Base-by-base conservation (phyloP, 2,797 vertebrate species). In the Hypotaenidia okinawae region DNA sequence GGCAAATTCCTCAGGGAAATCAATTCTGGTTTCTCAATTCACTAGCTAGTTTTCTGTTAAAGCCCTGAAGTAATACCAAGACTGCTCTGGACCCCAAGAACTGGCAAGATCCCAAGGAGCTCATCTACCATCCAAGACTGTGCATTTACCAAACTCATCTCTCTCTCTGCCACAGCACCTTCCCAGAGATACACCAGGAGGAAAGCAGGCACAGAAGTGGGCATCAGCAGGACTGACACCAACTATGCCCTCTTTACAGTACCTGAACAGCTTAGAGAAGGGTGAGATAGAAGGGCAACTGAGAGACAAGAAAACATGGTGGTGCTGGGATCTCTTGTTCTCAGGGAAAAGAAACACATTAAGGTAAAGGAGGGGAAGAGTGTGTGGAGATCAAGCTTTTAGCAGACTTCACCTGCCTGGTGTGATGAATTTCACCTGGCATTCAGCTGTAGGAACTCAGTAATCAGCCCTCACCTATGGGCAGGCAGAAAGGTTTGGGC, bases 1-100 rank as follows among this genome's bases (percentile, higher is more conserved):
- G 94, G 93, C 74, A 75, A 94, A 94, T 57, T 89, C 94, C 89
- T 68, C 61, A 32, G 87, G 91, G 95, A 94, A 96, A 94, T 94
- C 74, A 96, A 5, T 85, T 67, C 45, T 74, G 57, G 83, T 94
- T 93, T 89, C 91, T 84, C 93, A 90, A 78, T 82, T 86, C 94
- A 82, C 83, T 80, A 66, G 77, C 88, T 95, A 59, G 63, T 83
- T 94, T 95, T 89, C 80, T 80, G 63, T 70, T 79, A 87, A 90
- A 95, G 57, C 66, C 63, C 77, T 16, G 3, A 66, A 86, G 55
- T 59, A 84, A 84, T 28, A 75, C 18, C 9, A 43, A 84, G 83
- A 37, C 67, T 62, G 83, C 2, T 3, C 49, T 51, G 57, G 52
- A 84, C 68, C 45, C 19, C 1, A 1, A 90, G 80, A 89, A 41